Conservation (phyloP, 2,888 invertebrate genomes). For the Ormyrus rosae region DNA sequence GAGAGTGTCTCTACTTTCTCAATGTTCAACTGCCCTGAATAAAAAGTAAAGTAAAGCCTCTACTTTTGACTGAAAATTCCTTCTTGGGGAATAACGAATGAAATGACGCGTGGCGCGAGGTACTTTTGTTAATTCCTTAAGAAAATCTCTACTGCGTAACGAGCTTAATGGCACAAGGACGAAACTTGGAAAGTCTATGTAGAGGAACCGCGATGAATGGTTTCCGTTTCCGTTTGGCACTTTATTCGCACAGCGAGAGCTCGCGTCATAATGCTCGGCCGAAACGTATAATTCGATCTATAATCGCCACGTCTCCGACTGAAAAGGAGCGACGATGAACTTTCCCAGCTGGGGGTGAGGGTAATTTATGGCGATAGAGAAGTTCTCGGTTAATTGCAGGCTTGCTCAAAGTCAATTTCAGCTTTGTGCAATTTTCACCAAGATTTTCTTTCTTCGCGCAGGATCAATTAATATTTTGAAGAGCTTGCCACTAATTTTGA, state of each 20-base stretch:
- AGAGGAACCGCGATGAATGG: conserved; percentile 49
- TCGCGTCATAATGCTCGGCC: background rate
- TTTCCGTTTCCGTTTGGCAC: conserved; percentile 55
- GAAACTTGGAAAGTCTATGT: conserved; percentile 44
- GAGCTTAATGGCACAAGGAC: conserved; percentile 46
- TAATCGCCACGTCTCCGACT: conserved; percentile 22
- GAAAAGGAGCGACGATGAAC: conserved; percentile 38
- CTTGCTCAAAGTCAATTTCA: too few relatives aligned
- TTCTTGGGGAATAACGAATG: conserved; percentile 29
- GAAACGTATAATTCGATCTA: conserved; percentile 51
- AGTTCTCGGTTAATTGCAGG: background rate
- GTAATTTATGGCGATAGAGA: conserved; percentile 21
- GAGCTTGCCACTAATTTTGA: too few relatives aligned
- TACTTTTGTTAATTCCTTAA: conserved; percentile 50
- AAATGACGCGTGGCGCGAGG: conserved; percentile 47
- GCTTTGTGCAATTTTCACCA: too few relatives aligned
- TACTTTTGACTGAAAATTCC: conserved; percentile 1
- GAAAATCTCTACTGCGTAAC: conserved; percentile 47
- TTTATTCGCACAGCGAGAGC: conserved; percentile 18
- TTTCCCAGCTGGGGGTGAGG: conserved; percentile 9
- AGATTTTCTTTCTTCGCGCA: too few relatives aligned
- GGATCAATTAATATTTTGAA: too few relatives aligned
- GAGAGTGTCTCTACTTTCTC: too few relatives aligned
- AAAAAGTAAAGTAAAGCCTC: too few relatives aligned
- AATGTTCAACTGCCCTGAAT: too few relatives aligned